Base-by-base conservation (phyloP, 2,888 invertebrate species). In the Tetanocera ferruginea region DNA sequence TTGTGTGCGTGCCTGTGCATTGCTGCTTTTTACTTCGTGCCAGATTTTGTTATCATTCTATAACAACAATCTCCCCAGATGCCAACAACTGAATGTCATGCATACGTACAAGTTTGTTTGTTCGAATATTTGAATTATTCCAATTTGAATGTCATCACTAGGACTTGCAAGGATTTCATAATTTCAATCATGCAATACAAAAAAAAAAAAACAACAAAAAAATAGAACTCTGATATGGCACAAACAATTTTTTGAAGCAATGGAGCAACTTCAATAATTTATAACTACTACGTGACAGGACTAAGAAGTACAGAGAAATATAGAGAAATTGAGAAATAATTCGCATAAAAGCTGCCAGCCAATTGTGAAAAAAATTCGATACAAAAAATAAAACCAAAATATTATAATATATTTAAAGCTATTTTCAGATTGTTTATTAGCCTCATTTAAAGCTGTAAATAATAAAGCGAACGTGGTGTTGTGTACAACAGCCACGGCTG, bases 81-180 rank as follows among this genome's bases (percentile, higher is more conserved):
- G 2, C 43, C 1, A 6, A 37, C 43, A 14, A 43, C 43, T 43
- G 43, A 43, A 43, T 43, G 43, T 43, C 14, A 43, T 43, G 43
- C 43, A 11, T 43, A n/a, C n/a, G n/a, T n/a, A 43, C 11, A 43
- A 43, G 43, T 43, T 43, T 43, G 43, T 43, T 43, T 43, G 43
- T 43, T 43, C 5, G 31, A 66, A 66, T 8, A 28, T 66, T 66
- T 66, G 64, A 66, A 66, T n/a, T 34, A 66, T 66, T 66, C 64
- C n/a, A 34, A 66, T 66, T 66, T 66, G 64, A 66, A 66, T n/a
- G 69, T 69, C 28, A 51, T 69, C 69, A 51, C 51, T 23, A 51
- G 51, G 69, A 69, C 51, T 28, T 17, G 19, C 69, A 51, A 69
- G 69, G 69, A 69, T 69, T 69, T 69, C 69, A 69, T 69, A 69